Base-by-base conservation (phyloP, 2,888 invertebrate genomes). In the Perdita meconis region DNA sequence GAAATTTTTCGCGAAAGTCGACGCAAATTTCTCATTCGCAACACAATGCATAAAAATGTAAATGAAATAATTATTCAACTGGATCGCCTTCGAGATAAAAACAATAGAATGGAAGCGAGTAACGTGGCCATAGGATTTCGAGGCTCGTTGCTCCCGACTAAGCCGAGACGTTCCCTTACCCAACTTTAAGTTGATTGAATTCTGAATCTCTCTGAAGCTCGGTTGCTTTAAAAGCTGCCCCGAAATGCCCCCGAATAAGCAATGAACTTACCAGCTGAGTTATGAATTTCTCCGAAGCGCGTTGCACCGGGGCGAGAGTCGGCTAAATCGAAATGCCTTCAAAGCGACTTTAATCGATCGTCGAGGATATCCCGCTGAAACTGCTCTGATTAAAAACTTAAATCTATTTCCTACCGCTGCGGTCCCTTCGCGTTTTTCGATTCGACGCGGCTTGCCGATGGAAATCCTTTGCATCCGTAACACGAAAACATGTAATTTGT, bases 241-340 rank as follows among this genome's bases (percentile, higher is more conserved):
- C 8, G 42, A 10, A n/a, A 19, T 4, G 1, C 16, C 24, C 24
- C 8, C 12, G 24, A n/a, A 13, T 19, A 55, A 26, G 2, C 10
- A 38, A 56, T 36, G 36, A 56, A 38, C 36, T 56, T 36, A 56
- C 56, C 36, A n/a, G 2, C n/a, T 1, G 36, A 16, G 59, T 24
- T 59, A 47, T 50, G 66, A 66, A 50, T 50, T 50, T 38, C 59
- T 26, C 8, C 3, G 16, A 19, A 65, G n/a, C 10, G 8, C 24
- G 10, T 60, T n/a, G 26, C 19, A 34, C 6, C 34, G 4, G 44
- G 8, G 36, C n/a, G n/a, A n/a, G n/a, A n/a, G n/a, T n/a, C n/a
- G n/a, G 13, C 24, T 8, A 47, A 36, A 16, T 12, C 10, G 59
- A 66, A 66, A 26, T 12, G 4, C 36, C 19, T 26, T 38, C 16